Evolutionary conservation across 2,113 vertebrate species (phyloP).

Genomic region (Arenaria interpres): DNA sequence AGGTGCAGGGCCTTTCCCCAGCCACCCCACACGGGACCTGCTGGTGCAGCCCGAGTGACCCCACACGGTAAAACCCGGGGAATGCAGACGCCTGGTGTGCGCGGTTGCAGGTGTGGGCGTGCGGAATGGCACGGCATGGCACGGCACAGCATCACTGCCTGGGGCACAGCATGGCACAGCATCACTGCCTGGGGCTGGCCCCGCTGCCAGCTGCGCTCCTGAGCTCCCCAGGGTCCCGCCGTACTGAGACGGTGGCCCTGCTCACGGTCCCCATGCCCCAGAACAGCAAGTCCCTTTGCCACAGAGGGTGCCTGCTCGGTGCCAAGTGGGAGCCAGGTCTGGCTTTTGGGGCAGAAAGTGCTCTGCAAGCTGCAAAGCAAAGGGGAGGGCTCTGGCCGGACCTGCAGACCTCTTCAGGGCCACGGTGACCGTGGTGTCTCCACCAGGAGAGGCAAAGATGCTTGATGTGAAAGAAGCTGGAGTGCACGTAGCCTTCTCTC

Average conservation of each 20-base stretch:
- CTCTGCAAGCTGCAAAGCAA: neutral
- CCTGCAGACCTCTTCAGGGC: neutral
- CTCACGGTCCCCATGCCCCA: rapidly evolving
- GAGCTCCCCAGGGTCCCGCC: neutral
- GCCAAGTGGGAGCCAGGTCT: neutral
- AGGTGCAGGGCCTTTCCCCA: neutral
- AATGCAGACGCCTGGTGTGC: neutral
- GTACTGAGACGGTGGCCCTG: neutral
- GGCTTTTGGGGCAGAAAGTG: neutral
- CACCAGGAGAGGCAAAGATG: neutral
- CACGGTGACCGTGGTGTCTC: neutral
- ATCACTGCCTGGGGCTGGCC: neutral
- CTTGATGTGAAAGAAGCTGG: too few relatives aligned
- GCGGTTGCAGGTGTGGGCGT: rapidly evolving
- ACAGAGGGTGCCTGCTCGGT: neutral
- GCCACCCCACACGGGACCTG: neutral
- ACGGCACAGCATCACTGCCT: neutral
- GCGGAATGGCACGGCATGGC: neutral
- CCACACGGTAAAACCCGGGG: neutral
- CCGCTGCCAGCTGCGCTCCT: neutral
- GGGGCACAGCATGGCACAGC: neutral
- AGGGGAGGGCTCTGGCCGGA: rapidly evolving
- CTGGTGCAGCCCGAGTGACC: neutral
- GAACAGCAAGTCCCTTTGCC: neutral
- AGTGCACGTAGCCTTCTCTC: rapidly evolving